Evolutionary conservation across 2,888 invertebrate genomes (phyloP).

Genomic region (Herminia tarsipennalis): DNA sequence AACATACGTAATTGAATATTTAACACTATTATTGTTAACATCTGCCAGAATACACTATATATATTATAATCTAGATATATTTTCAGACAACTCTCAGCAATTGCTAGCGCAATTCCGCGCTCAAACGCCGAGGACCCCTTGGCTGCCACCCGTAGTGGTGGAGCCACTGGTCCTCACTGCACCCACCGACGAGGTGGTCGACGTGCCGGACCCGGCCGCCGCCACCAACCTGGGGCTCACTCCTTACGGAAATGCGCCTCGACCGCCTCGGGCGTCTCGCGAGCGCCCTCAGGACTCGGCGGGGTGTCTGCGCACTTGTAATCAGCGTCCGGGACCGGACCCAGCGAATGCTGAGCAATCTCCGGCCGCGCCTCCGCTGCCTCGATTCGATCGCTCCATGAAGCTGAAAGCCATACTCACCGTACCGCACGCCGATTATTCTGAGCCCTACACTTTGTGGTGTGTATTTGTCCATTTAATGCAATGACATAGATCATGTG

Average conservation of each 20-base stretch:
- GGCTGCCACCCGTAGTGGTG: constrained; percentile 61
- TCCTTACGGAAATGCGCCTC: too few species aligned
- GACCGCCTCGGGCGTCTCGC: not conserved
- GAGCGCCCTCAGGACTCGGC: not conserved
- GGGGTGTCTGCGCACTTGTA: constrained; percentile 2
- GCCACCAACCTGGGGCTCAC: not conserved
- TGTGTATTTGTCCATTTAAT: too few species aligned
- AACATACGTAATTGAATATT: not conserved
- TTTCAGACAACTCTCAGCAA: constrained; percentile 53
- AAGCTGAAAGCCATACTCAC: constrained; percentile 58
- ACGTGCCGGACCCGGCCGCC: not conserved
- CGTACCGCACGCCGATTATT: constrained; percentile 64
- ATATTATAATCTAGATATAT: not conserved
- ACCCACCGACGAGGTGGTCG: constrained; percentile 24
- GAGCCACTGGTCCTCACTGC: constrained; percentile 43
- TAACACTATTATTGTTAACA: not conserved
- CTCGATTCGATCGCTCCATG: constrained; percentile 56
- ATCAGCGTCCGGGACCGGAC: constrained; percentile 1
- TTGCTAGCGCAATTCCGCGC: constrained; percentile 60
- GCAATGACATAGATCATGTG: too few species aligned
- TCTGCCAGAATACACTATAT: not conserved
- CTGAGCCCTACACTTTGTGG: constrained; percentile 65
- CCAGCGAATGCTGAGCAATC: constrained; percentile 5
- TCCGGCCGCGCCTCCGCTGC: constrained; percentile 43
- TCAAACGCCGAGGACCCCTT: constrained; percentile 53